A percentile compares a stretch with the other conserved stretches of the same genome.
Conservation (phyloP, 2,113 vertebrate species). For the Syrmaticus mikado region DNA sequence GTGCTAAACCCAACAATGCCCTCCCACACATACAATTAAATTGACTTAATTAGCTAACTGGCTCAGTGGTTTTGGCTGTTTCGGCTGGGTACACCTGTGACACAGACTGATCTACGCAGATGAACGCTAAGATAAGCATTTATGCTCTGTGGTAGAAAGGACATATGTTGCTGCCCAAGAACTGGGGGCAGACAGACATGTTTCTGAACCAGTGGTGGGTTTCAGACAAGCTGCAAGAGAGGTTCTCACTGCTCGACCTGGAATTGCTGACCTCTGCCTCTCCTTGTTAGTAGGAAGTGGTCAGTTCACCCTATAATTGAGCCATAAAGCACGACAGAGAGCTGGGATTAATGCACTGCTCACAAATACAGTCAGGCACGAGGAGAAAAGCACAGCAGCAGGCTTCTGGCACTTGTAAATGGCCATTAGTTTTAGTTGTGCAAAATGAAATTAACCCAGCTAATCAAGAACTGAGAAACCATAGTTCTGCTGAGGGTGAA, state of each 20-base stretch:
- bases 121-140: neutral
- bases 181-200: neutral
- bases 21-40: neutral
- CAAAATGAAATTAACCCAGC: constrained; percentile 47
- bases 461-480: constrained; percentile 13
- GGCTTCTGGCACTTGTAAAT: constrained; percentile 36
- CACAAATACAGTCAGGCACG: neutral
- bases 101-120: constrained; percentile 28
- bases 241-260: neutral
- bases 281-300: constrained; percentile 59
- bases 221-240: neutral
- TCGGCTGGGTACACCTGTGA: constrained; percentile 20
- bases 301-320: constrained; percentile 64
- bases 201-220: neutral
- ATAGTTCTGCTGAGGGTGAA: neutral
- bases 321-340: constrained; percentile 45
- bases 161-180: neutral
- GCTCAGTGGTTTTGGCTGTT: constrained; percentile 29
- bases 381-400: neutral
- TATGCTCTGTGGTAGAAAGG: neutral
- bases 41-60: constrained; percentile 18
- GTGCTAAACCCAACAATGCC: neutral
- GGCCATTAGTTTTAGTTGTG: constrained; percentile 32
- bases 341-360: constrained; percentile 19
- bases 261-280: constrained; percentile 59